Evolutionary conservation across 1,140 invertebrate species (phyloP).

Genomic region (Drosophila miranda): DNA sequence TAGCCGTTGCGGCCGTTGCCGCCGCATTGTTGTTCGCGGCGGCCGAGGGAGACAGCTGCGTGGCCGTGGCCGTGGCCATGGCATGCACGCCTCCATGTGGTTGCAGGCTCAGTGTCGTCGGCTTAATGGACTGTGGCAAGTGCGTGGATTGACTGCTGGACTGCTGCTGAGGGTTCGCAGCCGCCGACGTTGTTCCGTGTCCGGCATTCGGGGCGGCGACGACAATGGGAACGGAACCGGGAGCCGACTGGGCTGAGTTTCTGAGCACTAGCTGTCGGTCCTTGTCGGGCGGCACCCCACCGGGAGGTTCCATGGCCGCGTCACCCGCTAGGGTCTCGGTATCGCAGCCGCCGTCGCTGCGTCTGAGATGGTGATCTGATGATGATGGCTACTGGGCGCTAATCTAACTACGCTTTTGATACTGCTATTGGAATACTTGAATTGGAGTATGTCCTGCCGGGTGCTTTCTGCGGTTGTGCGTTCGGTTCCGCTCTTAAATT

Average conservation of each 20-base stretch:
- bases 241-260: conserved; percentile 14
- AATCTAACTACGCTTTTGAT: no score
- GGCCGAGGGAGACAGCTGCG: conserved; percentile 30
- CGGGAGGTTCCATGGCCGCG: conserved; percentile 69
- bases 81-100: conserved; percentile 23
- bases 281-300: conserved; percentile 63
- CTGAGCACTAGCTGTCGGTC: conserved; percentile 60
- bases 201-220: background rate
- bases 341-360: no score
- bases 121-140: conserved; percentile 39
- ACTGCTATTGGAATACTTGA: no score
- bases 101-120: conserved; percentile 45
- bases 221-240: conserved; percentile 7
- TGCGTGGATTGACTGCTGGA: background rate
- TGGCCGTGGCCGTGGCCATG: conserved; percentile 24
- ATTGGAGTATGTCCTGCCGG: conserved; percentile 6
- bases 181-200: no score
- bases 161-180: background rate
- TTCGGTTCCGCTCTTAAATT: conserved; percentile 1
- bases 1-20: conserved; percentile 1
- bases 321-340: no score
- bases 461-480: background rate
- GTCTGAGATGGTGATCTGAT: no score
- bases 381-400: no score
- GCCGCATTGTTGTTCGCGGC: conserved; percentile 32